These are phyloP conservation scores for Spermophilus dauricus DNA, from an alignment of 2,113 vertebrate species.

Conservation along the genomic window DNA sequence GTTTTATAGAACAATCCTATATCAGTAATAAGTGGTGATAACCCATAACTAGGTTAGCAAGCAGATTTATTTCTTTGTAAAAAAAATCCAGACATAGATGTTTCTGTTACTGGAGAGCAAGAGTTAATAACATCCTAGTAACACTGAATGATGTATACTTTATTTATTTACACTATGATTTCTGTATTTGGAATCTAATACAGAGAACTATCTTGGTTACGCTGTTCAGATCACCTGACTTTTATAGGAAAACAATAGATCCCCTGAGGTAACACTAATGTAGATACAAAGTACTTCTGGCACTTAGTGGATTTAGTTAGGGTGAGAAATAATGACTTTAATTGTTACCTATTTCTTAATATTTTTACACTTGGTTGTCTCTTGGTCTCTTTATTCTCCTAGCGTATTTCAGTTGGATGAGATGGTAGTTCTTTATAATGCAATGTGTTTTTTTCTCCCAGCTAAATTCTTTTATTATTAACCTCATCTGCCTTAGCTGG, in stretches of 20 bases:
- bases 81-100: not conserved
- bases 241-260: conserved; percentile 33
- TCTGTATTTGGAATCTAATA: conserved; percentile 21
- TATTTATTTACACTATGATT: conserved; percentile 57
- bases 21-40: not conserved
- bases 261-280: not conserved
- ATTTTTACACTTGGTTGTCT: not conserved
- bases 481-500: conserved; percentile 8
- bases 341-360: conserved; percentile 36
- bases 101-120: not conserved
- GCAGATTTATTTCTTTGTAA: not conserved
- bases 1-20: not conserved
- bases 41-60: not conserved
- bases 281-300: conserved; percentile 19
- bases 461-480: not conserved
- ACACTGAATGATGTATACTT: not conserved
- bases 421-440: conserved; percentile 5
- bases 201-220: conserved; percentile 47
- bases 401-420: conserved; percentile 40
- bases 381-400: not conserved
- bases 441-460: not conserved
- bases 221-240: not conserved
- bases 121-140: not conserved
- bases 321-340: conserved; percentile 30
- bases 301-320: not conserved